Base-by-base conservation (phyloP, 2,888 invertebrate genomes). In the Conops quadrifasciatus region DNA sequence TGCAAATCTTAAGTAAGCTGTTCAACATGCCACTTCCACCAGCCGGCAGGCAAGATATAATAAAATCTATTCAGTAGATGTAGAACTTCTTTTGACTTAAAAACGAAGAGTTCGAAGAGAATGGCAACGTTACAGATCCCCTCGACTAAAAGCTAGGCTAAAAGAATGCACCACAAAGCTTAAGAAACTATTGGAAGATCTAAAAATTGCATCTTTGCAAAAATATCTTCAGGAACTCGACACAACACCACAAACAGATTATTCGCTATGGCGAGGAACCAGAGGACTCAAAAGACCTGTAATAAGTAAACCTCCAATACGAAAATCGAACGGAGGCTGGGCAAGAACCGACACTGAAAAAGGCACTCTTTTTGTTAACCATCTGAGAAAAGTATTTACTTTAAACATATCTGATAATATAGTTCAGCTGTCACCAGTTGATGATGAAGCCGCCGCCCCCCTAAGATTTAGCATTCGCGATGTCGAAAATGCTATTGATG, bases 1-100 rank as follows among this genome's bases (percentile, higher is more conserved):
- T 56, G 56, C 45, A 43, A 43, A 43, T 43, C 45, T 43, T 43
- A 43, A 53, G 53, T 24, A 56, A 56, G 59, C 59, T 59, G 11
- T 15, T 28, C 59, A 59, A 59, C 59, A 30, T 59, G 30, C 30
- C n/a, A 56, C 59, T 59, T 13, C 15, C n/a, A 59, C 9, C 24
- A 56, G 26, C 4, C 56, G 24, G n/a, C 56, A 56, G 24, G 56
- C 26, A 13, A 21, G 56, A 56, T 56, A 21, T 56, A 56, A 13
- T 56, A 4, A 5, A 56, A 56, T 21, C n/a, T 56, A 24, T 56
- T 56, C 56, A 13, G 56, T 24, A 56, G 56, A 9, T 9, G 9
- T 36, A 4, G 5, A 36, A 36, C 36, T 7, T 4, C 36, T 36
- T 7, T 7, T 36, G 36, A 36, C 9, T 7, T 4, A 36, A 19